These are phyloP conservation scores for Prosopocoilus inquinatus DNA, from an alignment of 2,888 invertebrate species.

Conservation along the genomic window DNA sequence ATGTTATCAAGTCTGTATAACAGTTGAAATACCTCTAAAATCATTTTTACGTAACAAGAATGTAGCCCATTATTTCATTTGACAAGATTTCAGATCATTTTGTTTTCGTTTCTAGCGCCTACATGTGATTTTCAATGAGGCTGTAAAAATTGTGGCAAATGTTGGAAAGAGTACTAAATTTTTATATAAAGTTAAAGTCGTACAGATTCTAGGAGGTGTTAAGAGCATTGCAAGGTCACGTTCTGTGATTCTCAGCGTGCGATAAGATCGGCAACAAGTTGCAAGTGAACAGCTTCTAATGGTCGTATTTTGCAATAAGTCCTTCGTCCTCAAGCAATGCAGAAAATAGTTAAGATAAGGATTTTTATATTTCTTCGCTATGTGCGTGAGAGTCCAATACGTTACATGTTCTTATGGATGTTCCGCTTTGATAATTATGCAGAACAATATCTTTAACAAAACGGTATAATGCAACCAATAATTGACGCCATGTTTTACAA, in stretches of 20 bases:
- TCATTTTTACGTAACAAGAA: too few species aligned
- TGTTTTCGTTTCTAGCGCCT: too few species aligned
- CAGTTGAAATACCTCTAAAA: not conserved
- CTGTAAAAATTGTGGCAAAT: too few species aligned
- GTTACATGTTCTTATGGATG: constrained; percentile 10
- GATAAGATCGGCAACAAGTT: constrained; percentile 50
- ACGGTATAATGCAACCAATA: too few species aligned
- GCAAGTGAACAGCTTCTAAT: constrained; percentile 46
- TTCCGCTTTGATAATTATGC: not conserved
- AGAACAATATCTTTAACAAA: too few species aligned
- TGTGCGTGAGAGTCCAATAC: constrained; percentile 38
- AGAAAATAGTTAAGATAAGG: constrained; percentile 44
- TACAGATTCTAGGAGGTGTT: constrained; percentile 44
- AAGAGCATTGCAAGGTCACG: constrained; percentile 49
- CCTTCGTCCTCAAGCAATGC: constrained; percentile 39
- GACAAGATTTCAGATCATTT: too few species aligned
- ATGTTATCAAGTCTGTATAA: not conserved
- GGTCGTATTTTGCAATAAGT: constrained; percentile 45
- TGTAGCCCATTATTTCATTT: too few species aligned
- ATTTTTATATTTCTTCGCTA: constrained; percentile 31
- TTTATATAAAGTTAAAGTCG: constrained; percentile 20
- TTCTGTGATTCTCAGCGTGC: constrained; percentile 43
- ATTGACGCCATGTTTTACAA: too few species aligned
- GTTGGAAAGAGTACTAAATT: not conserved
- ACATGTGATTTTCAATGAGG: too few species aligned